A percentile compares a stretch with the other conserved stretches of the same genome.
These are phyloP conservation scores for Larimichthys polyactis DNA, from an alignment of 2,113 vertebrate genomes.

Conservation along the genomic window DNA sequence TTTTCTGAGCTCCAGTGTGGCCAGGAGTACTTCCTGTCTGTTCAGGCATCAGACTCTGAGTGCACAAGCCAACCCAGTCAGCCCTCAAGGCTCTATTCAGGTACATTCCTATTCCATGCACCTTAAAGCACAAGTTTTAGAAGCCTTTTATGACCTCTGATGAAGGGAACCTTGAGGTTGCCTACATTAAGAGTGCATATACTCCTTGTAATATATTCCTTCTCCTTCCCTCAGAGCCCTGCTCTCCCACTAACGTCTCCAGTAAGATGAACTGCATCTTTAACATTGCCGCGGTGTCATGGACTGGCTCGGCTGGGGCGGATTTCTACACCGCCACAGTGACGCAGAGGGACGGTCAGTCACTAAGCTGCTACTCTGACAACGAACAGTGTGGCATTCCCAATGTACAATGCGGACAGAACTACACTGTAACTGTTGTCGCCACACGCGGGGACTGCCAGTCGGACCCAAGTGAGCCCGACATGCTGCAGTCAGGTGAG, in stretches of 20 bases:
- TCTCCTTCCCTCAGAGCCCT: slow-evolving; percentile 72
- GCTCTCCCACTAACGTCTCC: slow-evolving; percentile 67
- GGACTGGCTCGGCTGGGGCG: slow-evolving; percentile 68
- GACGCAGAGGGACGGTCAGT: slow-evolving; percentile 41
- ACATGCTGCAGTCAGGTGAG: slow-evolving; percentile 78
- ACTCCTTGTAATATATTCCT: background rate
- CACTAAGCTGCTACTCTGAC: slow-evolving; percentile 75
- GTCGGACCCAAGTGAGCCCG: slow-evolving; percentile 73
- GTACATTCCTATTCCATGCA: slow-evolving; percentile 50
- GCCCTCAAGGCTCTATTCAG: slow-evolving; percentile 71
- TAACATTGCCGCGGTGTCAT: slow-evolving; percentile 78
- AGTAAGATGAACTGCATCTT: slow-evolving; percentile 78
- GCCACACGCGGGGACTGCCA: slow-evolving; percentile 73
- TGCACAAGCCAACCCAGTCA: slow-evolving; percentile 78
- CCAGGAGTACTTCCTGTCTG: slow-evolving; percentile 79
- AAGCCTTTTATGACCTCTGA: background rate
- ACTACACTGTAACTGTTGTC: slow-evolving; percentile 76
- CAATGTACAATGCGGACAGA: slow-evolving; percentile 76
- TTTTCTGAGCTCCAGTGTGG: slow-evolving; percentile 83
- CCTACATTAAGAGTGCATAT: no score
- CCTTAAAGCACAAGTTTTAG: background rate
- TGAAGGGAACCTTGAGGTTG: no score
- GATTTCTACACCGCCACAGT: slow-evolving; percentile 75
- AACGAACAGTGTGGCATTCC: slow-evolving; percentile 73
- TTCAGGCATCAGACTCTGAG: slow-evolving; percentile 69